phyloP scores from a whole-genome alignment of 2,113 vertebrate genomes.

The Anolis sagrei region DNA sequence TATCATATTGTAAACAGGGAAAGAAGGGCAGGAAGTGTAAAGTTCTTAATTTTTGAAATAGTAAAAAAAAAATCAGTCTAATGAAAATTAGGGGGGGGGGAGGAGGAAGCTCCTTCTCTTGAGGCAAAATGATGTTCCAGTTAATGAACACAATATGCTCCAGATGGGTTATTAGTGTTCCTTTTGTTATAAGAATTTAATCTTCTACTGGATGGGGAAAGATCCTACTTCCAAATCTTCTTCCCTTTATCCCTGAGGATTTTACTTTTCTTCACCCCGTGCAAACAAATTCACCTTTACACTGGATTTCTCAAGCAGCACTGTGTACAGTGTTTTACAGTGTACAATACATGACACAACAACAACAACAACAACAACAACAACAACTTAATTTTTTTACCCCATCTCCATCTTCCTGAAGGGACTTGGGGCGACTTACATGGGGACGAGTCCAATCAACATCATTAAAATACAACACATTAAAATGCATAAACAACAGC shows the following conservation, averaged over 20 bases:
- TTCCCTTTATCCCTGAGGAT: background rate
- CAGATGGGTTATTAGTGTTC: conserved; percentile 46
- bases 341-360: accelerated
- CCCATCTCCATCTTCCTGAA: no score
- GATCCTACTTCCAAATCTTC: background rate
- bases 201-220: background rate
- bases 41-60: background rate
- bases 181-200: background rate
- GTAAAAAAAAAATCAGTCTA: background rate
- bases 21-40: conserved; percentile 43
- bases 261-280: background rate
- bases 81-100: conserved; percentile 8
- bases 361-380: no score
- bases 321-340: background rate
- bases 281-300: background rate
- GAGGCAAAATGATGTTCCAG: conserved; percentile 59
- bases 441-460: no score
- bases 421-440: no score
- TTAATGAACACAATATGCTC: conserved; percentile 55
- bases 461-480: no score
- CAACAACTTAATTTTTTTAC: no score
- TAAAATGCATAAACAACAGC: no score
- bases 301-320: background rate
- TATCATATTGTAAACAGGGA: background rate
- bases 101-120: conserved; percentile 52